A percentile compares a stretch with the other conserved stretches of the same genome.
Evolutionary conservation across 2,797 vertebrate species (phyloP).

Genomic region (Neosalanx taihuensis): DNA sequence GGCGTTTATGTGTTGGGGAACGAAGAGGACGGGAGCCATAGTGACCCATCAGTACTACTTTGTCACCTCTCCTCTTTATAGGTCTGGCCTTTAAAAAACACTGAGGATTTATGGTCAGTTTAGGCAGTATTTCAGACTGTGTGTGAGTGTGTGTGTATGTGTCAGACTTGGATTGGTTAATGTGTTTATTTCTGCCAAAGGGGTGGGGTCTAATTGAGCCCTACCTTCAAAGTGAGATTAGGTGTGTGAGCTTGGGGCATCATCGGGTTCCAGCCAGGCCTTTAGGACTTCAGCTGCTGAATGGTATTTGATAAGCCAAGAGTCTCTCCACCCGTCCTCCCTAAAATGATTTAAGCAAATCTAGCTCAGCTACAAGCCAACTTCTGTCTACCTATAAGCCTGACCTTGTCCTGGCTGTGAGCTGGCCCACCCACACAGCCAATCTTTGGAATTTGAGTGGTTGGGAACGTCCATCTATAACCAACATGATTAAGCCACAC

Average conservation of each 20-base stretch:
- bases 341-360: too few relatives aligned
- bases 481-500: too few relatives aligned
- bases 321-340: too few relatives aligned
- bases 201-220: slow-evolving; percentile 4
- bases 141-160: slow-evolving; percentile 45
- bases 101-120: slow-evolving; percentile 70
- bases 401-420: too few relatives aligned
- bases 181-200: background rate
- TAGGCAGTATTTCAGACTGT: slow-evolving; percentile 54
- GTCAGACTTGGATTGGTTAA: slow-evolving; percentile 16
- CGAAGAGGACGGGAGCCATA: slow-evolving; percentile 33
- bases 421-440: too few relatives aligned
- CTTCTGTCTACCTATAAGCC: too few relatives aligned
- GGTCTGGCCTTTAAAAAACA: slow-evolving; percentile 67
- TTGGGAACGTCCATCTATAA: too few relatives aligned
- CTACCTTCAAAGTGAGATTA: background rate
- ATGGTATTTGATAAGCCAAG: too few relatives aligned
- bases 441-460: too few relatives aligned
- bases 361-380: too few relatives aligned
- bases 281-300: too few relatives aligned
- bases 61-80: slow-evolving; percentile 69
- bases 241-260: too few relatives aligned
- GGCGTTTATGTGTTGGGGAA: slow-evolving; percentile 15
- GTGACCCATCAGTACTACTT: slow-evolving; percentile 66
- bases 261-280: background rate